Conservation (phyloP, 1,140 invertebrate genomes). For the Macrobrachium rosenbergii region DNA sequence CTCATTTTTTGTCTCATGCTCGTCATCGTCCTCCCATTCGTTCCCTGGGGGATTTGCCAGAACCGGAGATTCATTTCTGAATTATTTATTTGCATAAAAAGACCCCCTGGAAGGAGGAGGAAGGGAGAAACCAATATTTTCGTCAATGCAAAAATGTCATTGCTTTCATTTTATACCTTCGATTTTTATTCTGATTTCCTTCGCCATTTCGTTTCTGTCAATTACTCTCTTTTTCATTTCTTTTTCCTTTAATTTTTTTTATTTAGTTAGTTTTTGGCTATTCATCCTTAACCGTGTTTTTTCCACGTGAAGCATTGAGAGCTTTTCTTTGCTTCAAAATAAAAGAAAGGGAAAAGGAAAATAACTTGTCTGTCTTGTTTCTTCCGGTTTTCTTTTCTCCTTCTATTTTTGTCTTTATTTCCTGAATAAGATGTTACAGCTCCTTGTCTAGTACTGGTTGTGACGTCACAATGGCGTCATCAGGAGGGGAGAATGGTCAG, state of each 20-base stretch:
- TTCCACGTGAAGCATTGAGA: not conserved
- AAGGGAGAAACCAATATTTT: not conserved
- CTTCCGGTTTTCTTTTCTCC: not conserved
- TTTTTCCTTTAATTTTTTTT: constrained; percentile 6
- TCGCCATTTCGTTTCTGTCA: not conserved
- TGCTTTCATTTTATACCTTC: not conserved
- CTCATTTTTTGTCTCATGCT: no score
- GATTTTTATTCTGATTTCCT: not conserved
- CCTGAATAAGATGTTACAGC: no score
- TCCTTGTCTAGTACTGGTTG: no score
- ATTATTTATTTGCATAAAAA: no score
- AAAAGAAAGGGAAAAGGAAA: no score
- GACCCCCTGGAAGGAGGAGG: no score
- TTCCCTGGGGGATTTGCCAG: no score
- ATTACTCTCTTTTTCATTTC: not conserved
- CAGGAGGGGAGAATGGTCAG: no score
- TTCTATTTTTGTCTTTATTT: no score
- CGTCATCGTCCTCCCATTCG: no score
- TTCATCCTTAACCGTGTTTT: not conserved
- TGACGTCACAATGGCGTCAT: no score
- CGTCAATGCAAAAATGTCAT: not conserved
- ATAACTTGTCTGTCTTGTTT: not conserved
- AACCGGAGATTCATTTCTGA: no score
- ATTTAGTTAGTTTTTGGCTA: not conserved
- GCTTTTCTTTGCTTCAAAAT: not conserved